Conservation (phyloP, 2,888 invertebrate genomes). For the Orchesella flavescens region DNA sequence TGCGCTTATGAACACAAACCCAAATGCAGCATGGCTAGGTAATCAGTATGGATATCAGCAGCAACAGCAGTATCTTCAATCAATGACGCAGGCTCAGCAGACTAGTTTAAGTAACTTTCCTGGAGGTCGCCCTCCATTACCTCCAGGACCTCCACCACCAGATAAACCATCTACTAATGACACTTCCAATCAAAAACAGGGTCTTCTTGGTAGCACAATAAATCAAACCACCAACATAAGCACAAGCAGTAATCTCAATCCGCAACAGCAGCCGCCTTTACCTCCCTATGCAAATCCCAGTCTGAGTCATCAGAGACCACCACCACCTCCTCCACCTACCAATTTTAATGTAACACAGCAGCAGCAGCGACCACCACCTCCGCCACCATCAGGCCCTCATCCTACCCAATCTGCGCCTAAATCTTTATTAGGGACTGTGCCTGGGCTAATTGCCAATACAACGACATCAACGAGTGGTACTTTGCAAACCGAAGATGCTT, state of each 20-base stretch:
- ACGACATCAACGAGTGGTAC: neutral
- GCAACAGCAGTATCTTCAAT: slow-evolving; percentile 25
- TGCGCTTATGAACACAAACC: neutral
- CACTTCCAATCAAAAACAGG: neutral
- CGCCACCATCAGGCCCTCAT: slow-evolving; percentile 43
- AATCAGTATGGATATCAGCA: slow-evolving; percentile 53
- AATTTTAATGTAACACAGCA: neutral
- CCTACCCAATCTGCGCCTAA: neutral
- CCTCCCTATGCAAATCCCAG: neutral
- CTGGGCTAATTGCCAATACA: neutral
- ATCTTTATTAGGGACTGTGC: neutral
- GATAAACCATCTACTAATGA: slow-evolving; percentile 31
- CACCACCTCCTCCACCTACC: slow-evolving; percentile 6
- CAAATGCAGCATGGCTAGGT: slow-evolving; percentile 1
- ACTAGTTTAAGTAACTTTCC: slow-evolving; percentile 26
- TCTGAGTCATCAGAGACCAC: neutral
- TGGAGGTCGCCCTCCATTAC: slow-evolving; percentile 54
- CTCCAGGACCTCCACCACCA: slow-evolving; percentile 61
- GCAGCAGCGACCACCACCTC: slow-evolving; percentile 28
- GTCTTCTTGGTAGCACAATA: neutral
- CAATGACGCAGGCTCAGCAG: neutral
- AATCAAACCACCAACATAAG: neutral
- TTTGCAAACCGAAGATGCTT: slow-evolving; percentile 30
- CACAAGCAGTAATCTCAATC: neutral
- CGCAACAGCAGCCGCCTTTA: slow-evolving; percentile 14